Evolutionary conservation across 2,113 vertebrate genomes (phyloP).

Genomic region (Sander lucioperca): DNA sequence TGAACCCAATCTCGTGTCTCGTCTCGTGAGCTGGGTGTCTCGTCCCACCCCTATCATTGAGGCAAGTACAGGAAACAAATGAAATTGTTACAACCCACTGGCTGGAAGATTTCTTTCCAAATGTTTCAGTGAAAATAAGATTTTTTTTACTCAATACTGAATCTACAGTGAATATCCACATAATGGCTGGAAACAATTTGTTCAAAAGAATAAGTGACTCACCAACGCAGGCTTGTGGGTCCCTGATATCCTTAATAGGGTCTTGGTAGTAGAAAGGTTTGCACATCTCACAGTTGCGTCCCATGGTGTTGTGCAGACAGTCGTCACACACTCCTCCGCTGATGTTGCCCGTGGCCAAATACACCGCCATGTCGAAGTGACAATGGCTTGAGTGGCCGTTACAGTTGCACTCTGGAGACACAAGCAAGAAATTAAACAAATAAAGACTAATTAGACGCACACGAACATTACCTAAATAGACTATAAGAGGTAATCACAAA

Average conservation of each 20-base stretch:
- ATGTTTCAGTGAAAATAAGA: background rate
- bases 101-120: background rate
- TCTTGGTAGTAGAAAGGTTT: constrained; percentile 88
- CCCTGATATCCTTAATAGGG: constrained; percentile 84
- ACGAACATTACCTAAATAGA: background rate
- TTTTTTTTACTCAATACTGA: background rate
- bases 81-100: background rate
- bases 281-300: constrained; percentile 87
- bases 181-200: background rate
- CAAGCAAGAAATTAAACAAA: background rate
- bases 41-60: background rate
- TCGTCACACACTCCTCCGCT: constrained; percentile 90
- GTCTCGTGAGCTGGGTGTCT: too few species aligned
- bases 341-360: constrained; percentile 88
- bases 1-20: too few species aligned
- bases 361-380: constrained; percentile 95
- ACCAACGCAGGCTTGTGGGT: constrained; percentile 89
- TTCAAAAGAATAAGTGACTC: constrained; percentile 47
- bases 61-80: background rate
- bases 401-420: constrained; percentile 90
- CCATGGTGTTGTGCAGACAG: constrained; percentile 87
- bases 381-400: constrained; percentile 88
- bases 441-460: background rate
- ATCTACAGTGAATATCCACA: background rate
- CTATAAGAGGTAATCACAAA: background rate